Conservation (phyloP, 2,113 vertebrate species). For the Seriola rivoliana region DNA sequence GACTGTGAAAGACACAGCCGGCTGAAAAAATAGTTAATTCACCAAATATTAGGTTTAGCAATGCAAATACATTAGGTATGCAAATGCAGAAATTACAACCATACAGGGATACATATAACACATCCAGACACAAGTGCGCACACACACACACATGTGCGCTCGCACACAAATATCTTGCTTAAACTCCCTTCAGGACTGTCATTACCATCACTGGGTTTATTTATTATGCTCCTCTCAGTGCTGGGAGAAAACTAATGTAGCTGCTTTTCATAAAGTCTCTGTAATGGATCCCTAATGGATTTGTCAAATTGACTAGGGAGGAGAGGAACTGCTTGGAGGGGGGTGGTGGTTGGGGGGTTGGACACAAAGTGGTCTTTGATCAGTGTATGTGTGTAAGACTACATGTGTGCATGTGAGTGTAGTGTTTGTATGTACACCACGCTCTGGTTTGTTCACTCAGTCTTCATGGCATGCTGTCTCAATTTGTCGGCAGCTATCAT, state of each 20-base stretch:
- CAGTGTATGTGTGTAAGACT: conserved; percentile 24
- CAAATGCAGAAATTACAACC: conserved; percentile 10
- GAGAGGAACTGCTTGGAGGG: conserved; percentile 31
- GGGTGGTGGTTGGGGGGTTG: conserved; percentile 30
- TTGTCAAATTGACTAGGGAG: conserved; percentile 68
- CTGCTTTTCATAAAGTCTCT: conserved; percentile 69
- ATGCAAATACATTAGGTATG: not conserved
- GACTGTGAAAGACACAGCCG: no score
- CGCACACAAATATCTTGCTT: conserved; percentile 24
- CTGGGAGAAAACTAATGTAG: conserved; percentile 46
- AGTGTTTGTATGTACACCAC: not conserved
- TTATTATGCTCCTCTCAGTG: conserved; percentile 51
- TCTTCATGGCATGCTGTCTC: conserved; percentile 15
- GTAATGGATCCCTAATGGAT: conserved; percentile 72
- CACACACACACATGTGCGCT: conserved; percentile 4
- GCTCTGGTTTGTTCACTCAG: conserved; percentile 5
- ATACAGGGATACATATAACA: conserved; percentile 14
- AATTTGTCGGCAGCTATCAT: not conserved
- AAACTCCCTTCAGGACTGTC: conserved; percentile 42
- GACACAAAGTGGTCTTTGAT: conserved; percentile 56
- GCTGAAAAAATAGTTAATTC: no score
- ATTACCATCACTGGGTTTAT: conserved; percentile 59
- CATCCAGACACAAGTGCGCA: conserved; percentile 17
- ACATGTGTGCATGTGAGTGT: not conserved
- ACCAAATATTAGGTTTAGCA: not conserved